Percentiles rank a stretch among this genome's conserved stretches.
Evolutionary conservation across 2,797 vertebrate species (phyloP).

Genomic region (Microtus obscurus): DNA sequence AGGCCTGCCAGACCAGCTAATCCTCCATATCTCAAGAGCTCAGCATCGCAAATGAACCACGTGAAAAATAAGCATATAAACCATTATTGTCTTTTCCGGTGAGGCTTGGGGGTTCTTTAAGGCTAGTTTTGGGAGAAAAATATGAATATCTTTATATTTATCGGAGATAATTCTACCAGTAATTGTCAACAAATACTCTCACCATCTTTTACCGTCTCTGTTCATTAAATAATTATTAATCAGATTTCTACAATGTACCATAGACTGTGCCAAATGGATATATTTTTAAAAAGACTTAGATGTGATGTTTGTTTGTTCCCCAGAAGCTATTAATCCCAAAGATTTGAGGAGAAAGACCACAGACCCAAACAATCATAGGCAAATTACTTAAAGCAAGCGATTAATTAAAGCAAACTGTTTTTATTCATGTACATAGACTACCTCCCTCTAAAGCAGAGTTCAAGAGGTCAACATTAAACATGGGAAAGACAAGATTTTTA

Average conservation of each 20-base stretch:
- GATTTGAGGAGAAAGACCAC: neutral
- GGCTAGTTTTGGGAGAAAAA: constrained; percentile 34
- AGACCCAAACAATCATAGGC: neutral
- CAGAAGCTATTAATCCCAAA: neutral
- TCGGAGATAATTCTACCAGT: neutral
- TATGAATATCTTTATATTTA: neutral
- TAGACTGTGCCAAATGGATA: neutral
- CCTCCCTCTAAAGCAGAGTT: neutral
- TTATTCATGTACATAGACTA: neutral
- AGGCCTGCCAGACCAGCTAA: neutral
- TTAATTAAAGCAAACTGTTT: neutral
- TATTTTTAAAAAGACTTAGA: neutral
- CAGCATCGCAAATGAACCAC: neutral
- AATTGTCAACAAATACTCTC: neutral
- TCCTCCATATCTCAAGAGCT: neutral
- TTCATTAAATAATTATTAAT: neutral
- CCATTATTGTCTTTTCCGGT: neutral
- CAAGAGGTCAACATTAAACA: neutral
- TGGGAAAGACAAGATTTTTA: neutral
- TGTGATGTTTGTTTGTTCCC: neutral
- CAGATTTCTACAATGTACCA: neutral
- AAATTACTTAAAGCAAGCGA: neutral
- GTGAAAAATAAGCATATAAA: neutral
- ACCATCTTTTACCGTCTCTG: neutral
- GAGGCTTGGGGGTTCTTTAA: neutral